These are phyloP conservation scores for Chloroceryle aenea DNA, from an alignment of 2,113 vertebrate species.

Conservation along the genomic window DNA sequence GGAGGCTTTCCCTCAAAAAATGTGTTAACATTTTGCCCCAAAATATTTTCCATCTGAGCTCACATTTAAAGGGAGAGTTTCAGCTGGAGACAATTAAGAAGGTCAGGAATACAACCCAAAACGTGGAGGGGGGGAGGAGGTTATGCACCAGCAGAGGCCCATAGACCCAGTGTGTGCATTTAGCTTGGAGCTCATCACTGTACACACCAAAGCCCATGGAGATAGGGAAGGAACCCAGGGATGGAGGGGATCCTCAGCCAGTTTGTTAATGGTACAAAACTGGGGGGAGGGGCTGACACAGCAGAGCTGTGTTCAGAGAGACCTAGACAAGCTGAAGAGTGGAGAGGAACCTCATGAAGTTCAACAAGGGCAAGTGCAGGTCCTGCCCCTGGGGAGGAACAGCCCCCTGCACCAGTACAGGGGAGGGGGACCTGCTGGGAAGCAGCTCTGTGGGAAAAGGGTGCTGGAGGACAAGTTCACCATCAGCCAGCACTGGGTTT, in stretches of 20 bases:
- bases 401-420: too few species aligned
- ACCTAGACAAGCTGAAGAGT: too few species aligned
- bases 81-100: neutral
- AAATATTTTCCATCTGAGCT: conserved; percentile 7
- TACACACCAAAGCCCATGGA: neutral
- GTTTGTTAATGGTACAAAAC: neutral
- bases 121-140: neutral
- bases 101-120: neutral
- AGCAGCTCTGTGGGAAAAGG: too few species aligned
- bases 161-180: fast-evolving
- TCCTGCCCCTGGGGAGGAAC: too few species aligned
- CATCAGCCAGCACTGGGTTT: too few species aligned
- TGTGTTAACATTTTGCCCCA: neutral
- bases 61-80: neutral
- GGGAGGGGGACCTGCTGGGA: too few species aligned
- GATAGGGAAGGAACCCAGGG: neutral
- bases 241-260: neutral
- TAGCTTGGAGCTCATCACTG: neutral
- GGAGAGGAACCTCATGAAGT: too few species aligned
- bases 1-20: neutral
- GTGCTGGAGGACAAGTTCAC: too few species aligned
- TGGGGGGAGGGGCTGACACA: neutral
- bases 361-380: too few species aligned
- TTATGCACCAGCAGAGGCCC: fast-evolving
- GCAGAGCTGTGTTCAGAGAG: neutral